Conservation (phyloP, 2,113 vertebrate genomes). For the Malaclemys terrapin region DNA sequence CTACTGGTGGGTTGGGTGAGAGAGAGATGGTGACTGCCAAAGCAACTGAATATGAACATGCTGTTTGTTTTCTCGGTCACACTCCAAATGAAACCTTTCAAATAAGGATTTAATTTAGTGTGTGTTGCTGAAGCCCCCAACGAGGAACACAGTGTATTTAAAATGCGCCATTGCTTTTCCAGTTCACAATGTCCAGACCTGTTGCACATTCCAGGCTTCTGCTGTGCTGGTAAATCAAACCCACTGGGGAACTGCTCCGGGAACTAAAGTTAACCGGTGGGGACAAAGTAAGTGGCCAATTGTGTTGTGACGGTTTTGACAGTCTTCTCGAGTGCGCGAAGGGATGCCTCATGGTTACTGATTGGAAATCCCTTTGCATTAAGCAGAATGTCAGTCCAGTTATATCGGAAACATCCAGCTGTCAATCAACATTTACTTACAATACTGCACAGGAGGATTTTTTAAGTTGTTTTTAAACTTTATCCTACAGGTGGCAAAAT, state of each 20-base stretch:
- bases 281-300: not conserved
- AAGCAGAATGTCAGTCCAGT: conserved; percentile 40
- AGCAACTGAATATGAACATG: not conserved
- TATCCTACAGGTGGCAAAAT: not conserved
- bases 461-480: conserved; percentile 4
- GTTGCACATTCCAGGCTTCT: not conserved
- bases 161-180: not conserved
- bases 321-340: rapidly evolving
- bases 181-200: not conserved
- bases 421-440: conserved; percentile 60
- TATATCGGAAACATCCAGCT: conserved; percentile 41
- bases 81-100: not conserved
- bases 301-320: not conserved
- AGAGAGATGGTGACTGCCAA: not conserved
- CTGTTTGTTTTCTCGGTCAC: not conserved
- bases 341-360: conserved; percentile 7
- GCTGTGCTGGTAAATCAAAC: not conserved
- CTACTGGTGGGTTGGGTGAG: not conserved
- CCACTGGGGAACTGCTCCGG: not conserved
- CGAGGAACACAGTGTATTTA: not conserved
- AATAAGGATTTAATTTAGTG: conserved; percentile 2
- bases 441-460: not conserved
- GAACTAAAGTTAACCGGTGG: not conserved
- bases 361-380: conserved; percentile 1
- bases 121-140: not conserved